Percentiles rank a stretch among this genome's conserved stretches.
Conservation (phyloP, 2,797 vertebrate species). For the Gymnoscopelus microlampas region DNA sequence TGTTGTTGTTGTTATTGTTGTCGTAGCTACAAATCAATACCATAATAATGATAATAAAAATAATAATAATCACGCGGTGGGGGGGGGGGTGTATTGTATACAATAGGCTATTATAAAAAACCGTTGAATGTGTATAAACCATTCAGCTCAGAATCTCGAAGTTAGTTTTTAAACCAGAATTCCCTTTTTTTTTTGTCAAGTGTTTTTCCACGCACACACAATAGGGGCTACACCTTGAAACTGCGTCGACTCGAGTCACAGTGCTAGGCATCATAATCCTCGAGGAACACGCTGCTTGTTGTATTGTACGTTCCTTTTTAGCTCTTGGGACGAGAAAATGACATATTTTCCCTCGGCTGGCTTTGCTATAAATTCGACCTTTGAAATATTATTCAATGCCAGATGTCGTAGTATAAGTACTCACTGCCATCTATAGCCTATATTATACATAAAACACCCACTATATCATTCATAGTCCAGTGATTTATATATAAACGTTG, state of each 20-base stretch:
- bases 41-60: conserved; percentile 30
- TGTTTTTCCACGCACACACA: conserved; percentile 87
- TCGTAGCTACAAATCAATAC: conserved; percentile 62
- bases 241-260: conserved; percentile 89
- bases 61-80: neutral
- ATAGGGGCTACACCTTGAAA: conserved; percentile 89
- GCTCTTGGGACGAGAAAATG: conserved; percentile 58
- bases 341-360: conserved; percentile 67
- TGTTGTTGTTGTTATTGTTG: conserved; percentile 5
- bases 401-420: conserved; percentile 80
- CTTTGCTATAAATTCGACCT: conserved; percentile 55
- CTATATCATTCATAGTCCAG: conserved; percentile 89
- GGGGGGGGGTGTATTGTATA: conserved; percentile 40
- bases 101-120: conserved; percentile 56
- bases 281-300: conserved; percentile 72
- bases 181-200: conserved; percentile 59
- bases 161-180: conserved; percentile 49
- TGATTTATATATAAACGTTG: conserved; percentile 86
- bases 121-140: conserved; percentile 84
- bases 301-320: conserved; percentile 60
- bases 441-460: conserved; percentile 89
- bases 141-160: conserved; percentile 81
- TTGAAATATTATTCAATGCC: conserved; percentile 70
- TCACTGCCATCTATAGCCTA: conserved; percentile 78
- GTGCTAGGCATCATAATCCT: conserved; percentile 81